Evolutionary conservation across 1,140 invertebrate genomes (phyloP), one percentile per base, ranked within the genome.

Genomic region (Sipha flava): DNA sequence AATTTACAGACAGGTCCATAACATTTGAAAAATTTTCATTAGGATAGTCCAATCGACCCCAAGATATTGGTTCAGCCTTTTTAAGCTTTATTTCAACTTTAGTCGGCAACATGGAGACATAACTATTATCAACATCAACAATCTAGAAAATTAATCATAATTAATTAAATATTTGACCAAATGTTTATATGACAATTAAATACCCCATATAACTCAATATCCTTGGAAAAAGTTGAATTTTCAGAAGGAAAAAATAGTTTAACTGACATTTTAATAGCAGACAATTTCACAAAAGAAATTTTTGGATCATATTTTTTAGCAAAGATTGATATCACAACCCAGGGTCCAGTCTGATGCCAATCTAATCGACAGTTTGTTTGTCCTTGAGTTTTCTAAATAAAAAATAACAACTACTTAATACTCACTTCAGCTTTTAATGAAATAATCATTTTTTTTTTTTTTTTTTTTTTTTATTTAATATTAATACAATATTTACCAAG

Each of bases 1-100:
- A n/a, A 18, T 54, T 21, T 2, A 0, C 1, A 26, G 10, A 9
- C 10, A 5, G 34, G 1, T 34, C 37, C 7, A 4, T 43, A 57
- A 7, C 7, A 18, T 26, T 57, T 59, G 29, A 29, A 4, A 52
- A 64, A 70, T 31, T 70, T 54, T 18, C 37, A 81, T 87, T 86
- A 3, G 90, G 89, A 82, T 93, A 89, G 83, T 93, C 89, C 12
- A 96, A 84, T 82, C 90, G 91, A 3, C 87, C 83, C 97, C 97
- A 99, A 64, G 90, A 90, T 23, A 92, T 90, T 3, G 91, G 87
- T 83, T 95, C 93, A 1, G 89, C 90, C 87, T 99, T 98, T 81
- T 91, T 93, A 83, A 99, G 84, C 83, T 93, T 95, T 14, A 99
- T 93, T 87, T 99, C 97, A 23, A 98, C 90, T 90, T 99, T 99